A percentile compares a stretch with the other conserved stretches of the same genome.
These are phyloP conservation scores for Nemopilema nomurai DNA, from an alignment of 30 jellyfish, hydroid and myxozoan species.

Conservation along the genomic window DNA sequence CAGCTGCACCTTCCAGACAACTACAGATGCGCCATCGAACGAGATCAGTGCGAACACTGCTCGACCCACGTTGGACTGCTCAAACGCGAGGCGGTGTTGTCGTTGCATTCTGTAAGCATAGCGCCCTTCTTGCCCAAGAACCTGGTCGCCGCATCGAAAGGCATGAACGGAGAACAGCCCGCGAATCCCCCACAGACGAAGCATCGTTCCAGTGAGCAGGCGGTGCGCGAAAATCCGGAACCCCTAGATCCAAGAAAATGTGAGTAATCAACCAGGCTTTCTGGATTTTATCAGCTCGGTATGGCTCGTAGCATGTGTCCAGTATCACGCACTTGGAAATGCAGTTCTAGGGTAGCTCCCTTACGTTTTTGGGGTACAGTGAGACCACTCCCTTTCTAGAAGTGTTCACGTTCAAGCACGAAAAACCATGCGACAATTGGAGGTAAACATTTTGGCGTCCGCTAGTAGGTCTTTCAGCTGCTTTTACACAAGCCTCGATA, in stretches of 20 bases:
- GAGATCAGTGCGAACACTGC: constrained; percentile 89
- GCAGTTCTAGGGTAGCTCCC: too few relatives aligned
- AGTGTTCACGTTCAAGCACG: too few relatives aligned
- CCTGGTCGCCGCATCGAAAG: constrained; percentile 33
- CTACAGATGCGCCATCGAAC: constrained; percentile 64
- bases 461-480: too few relatives aligned
- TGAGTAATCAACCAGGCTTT: too few relatives aligned
- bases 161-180: constrained; percentile 37
- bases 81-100: constrained; percentile 74
- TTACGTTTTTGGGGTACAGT: too few relatives aligned
- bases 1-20: constrained; percentile 75
- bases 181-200: constrained; percentile 18
- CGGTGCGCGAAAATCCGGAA: not conserved
- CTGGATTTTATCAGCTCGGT: too few relatives aligned
- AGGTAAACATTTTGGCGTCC: too few relatives aligned
- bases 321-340: too few relatives aligned
- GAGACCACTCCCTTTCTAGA: too few relatives aligned
- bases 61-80: constrained; percentile 80
- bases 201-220: constrained; percentile 1
- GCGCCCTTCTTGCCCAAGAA: constrained; percentile 82
- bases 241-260: not conserved
- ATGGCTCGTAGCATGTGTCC: too few relatives aligned
- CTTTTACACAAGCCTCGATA: not conserved
- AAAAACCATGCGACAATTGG: too few relatives aligned
- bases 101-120: constrained; percentile 72